Conservation (phyloP, 2,888 invertebrate genomes). For the Ypsolopha scabrella region DNA sequence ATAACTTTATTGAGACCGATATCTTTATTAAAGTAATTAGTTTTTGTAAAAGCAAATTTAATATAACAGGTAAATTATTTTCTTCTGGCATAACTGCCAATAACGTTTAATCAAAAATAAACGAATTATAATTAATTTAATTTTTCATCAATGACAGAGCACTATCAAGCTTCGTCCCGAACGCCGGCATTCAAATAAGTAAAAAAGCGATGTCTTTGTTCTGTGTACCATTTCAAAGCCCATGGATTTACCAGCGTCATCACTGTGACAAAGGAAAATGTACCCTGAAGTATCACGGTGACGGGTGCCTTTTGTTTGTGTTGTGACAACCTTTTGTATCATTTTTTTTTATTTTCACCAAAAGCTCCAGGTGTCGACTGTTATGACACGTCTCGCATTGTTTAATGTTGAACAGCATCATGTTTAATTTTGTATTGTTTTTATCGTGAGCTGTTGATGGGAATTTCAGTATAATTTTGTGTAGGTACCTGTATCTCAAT, state of each 20-base stretch:
- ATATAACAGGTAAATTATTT: no score
- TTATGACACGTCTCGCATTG: constrained; percentile 33
- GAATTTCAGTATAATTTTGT: no score
- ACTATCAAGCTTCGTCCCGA: no score
- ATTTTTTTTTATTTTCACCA: constrained; percentile 30
- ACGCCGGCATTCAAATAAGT: not conserved
- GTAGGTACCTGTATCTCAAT: no score
- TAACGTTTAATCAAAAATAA: no score
- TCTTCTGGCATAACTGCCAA: no score
- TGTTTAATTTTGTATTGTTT: constrained; percentile 21
- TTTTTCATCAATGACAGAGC: no score
- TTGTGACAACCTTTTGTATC: constrained; percentile 40
- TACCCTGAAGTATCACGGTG: constrained; percentile 55
- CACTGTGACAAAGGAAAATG: constrained; percentile 55
- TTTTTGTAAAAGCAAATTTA: no score
- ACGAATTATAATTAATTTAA: no score
- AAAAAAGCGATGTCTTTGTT: constrained; percentile 4
- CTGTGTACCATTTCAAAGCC: constrained; percentile 1
- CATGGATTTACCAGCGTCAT: constrained; percentile 50
- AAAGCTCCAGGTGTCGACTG: constrained; percentile 32
- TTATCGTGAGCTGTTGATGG: not conserved
- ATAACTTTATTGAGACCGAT: no score
- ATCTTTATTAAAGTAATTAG: no score
- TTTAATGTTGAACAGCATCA: constrained; percentile 27
- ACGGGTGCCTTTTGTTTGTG: constrained; percentile 56